These are phyloP conservation scores for Sphaerophoria rueppellii DNA, from an alignment of 2,888 invertebrate species.

Conservation along the genomic window DNA sequence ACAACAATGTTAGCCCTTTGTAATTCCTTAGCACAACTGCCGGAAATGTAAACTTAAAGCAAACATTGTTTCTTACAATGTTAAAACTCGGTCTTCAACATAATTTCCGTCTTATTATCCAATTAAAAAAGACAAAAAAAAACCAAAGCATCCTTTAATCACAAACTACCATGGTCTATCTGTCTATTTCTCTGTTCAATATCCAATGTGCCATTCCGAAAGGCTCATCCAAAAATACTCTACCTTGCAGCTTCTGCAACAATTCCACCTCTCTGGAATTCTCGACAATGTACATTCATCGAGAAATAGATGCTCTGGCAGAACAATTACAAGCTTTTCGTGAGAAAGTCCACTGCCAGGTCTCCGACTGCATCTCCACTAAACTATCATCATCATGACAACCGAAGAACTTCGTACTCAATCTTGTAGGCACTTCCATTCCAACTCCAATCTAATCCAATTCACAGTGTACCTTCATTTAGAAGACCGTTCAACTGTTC, in stretches of 20 bases:
- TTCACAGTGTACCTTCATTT: slow-evolving; percentile 28
- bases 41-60: slow-evolving; percentile 16
- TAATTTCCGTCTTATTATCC: slow-evolving; percentile 5
- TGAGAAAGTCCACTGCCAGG: slow-evolving; percentile 59
- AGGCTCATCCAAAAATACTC: slow-evolving; percentile 5
- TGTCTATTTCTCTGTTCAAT: neutral
- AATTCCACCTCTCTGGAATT: slow-evolving; percentile 19
- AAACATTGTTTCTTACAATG: neutral
- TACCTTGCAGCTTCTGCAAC: neutral
- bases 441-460: slow-evolving; percentile 51
- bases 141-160: neutral
- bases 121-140: neutral
- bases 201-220: slow-evolving; percentile 1
- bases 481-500: slow-evolving; percentile 32
- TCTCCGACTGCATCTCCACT: neutral
- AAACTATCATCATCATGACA: neutral
- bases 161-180: neutral
- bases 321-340: slow-evolving; percentile 40
- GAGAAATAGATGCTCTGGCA: neutral
- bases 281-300: slow-evolving; percentile 23
- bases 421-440: slow-evolving; percentile 14
- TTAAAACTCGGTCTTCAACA: neutral
- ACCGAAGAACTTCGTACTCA: slow-evolving; percentile 15
- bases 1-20: too few relatives aligned
- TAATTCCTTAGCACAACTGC: neutral